Conservation (phyloP, 2,888 invertebrate genomes). For the Sacculina carcini region DNA sequence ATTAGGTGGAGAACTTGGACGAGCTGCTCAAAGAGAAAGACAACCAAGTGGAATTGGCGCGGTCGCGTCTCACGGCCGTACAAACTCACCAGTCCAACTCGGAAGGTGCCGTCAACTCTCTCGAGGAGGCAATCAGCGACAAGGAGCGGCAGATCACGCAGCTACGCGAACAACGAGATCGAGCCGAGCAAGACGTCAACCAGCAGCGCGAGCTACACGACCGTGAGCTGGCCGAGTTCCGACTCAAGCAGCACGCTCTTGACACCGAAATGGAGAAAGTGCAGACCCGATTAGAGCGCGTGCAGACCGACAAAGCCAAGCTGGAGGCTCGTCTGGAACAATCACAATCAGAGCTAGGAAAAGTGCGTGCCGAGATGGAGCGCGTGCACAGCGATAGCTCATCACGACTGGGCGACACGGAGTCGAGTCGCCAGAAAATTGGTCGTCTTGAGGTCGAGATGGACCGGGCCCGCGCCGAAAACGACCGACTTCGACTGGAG, state of each 20-base stretch:
- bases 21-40: constrained; percentile 92
- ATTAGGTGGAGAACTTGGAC: constrained; percentile 89
- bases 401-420: constrained; percentile 67
- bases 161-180: constrained; percentile 70
- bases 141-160: constrained; percentile 94
- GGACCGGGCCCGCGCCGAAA: constrained; percentile 31
- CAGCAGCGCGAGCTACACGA: constrained; percentile 84
- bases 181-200: constrained; percentile 81
- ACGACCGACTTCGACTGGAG: constrained; percentile 40
- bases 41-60: constrained; percentile 83
- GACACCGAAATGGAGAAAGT: constrained; percentile 40
- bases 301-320: constrained; percentile 67
- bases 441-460: constrained; percentile 68
- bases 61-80: constrained; percentile 41
- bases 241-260: constrained; percentile 68
- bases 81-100: constrained; percentile 77
- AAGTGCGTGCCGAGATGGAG: constrained; percentile 76
- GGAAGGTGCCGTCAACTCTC: constrained; percentile 67
- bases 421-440: constrained; percentile 51
- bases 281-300: constrained; percentile 55
- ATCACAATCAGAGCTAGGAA: constrained; percentile 74
- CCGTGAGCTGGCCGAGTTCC: constrained; percentile 75
- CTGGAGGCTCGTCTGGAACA: constrained; percentile 71
- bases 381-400: constrained; percentile 72
- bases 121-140: constrained; percentile 84